Conservation (phyloP, 2,797 vertebrate genomes). For the Labroides dimidiatus region DNA sequence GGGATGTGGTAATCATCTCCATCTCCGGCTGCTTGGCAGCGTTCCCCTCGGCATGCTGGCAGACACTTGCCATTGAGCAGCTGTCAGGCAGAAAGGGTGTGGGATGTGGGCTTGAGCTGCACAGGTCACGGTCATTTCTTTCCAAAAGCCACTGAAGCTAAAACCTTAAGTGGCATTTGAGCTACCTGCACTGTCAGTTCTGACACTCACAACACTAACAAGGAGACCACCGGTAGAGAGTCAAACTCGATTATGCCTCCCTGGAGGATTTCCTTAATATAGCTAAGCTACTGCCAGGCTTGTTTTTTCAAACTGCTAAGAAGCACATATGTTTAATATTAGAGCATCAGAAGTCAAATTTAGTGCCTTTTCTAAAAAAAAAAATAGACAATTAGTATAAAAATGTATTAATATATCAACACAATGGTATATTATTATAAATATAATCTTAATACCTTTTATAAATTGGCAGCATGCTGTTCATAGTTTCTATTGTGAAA, state of each 20-base stretch:
- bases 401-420: too few relatives aligned
- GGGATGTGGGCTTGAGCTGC: constrained; percentile 82
- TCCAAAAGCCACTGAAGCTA: constrained; percentile 84
- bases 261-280: constrained; percentile 76
- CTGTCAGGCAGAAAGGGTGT: constrained; percentile 85
- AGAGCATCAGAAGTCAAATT: constrained; percentile 24
- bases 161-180: constrained; percentile 87
- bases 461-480: neutral
- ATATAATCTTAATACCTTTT: neutral
- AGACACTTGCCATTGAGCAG: constrained; percentile 84
- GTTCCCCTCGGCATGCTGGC: constrained; percentile 80
- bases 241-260: constrained; percentile 81
- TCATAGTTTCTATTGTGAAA: neutral
- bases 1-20: constrained; percentile 87
- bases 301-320: constrained; percentile 62
- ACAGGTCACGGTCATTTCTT: constrained; percentile 83
- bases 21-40: constrained; percentile 81
- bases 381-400: neutral
- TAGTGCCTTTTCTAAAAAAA: neutral
- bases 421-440: too few relatives aligned
- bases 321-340: constrained; percentile 46
- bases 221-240: constrained; percentile 83
- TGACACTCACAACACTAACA: constrained; percentile 83
- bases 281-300: constrained; percentile 66
- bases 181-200: constrained; percentile 86